Evolutionary conservation across 1,140 invertebrate species (phyloP).

Genomic region (Holcopasites calliopsidis): DNA sequence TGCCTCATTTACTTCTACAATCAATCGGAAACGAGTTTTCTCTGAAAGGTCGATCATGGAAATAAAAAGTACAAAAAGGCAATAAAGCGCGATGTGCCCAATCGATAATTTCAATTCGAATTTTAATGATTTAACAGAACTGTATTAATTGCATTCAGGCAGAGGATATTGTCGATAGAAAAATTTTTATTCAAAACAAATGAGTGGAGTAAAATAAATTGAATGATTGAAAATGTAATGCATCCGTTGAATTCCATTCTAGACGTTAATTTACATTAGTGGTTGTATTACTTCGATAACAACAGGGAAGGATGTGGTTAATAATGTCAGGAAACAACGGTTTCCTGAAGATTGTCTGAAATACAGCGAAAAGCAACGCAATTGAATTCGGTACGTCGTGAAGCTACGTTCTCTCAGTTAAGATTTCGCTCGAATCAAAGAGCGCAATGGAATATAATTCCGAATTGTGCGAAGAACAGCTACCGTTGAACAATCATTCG

Average conservation of each 20-base stretch:
- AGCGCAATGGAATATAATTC: slow-evolving; percentile 44
- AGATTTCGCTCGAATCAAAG: background rate
- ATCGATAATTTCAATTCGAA: background rate
- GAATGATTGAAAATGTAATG: background rate
- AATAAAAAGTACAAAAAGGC: slow-evolving; percentile 14
- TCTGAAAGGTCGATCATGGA: no score
- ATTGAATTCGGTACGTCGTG: background rate
- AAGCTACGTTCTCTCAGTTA: background rate
- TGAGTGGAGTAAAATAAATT: slow-evolving; percentile 18
- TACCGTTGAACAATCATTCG: no score
- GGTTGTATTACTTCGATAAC: slow-evolving; percentile 9
- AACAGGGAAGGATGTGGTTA: slow-evolving; percentile 56
- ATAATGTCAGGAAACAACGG: slow-evolving; percentile 41
- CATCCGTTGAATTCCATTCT: background rate
- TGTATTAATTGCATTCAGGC: background rate
- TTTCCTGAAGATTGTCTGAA: no score
- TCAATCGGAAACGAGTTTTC: background rate
- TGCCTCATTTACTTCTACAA: slow-evolving; percentile 17
- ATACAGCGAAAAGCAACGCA: background rate
- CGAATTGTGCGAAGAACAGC: slow-evolving; percentile 9
- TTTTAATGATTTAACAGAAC: background rate
- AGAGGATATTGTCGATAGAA: background rate
- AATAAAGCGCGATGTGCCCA: slow-evolving; percentile 8
- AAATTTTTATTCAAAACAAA: background rate
- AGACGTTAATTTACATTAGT: background rate